Percentiles rank a stretch among this genome's conserved stretches.
Evolutionary conservation across 2,797 vertebrate genomes (phyloP).

Genomic region (Muscicapa comitata): DNA sequence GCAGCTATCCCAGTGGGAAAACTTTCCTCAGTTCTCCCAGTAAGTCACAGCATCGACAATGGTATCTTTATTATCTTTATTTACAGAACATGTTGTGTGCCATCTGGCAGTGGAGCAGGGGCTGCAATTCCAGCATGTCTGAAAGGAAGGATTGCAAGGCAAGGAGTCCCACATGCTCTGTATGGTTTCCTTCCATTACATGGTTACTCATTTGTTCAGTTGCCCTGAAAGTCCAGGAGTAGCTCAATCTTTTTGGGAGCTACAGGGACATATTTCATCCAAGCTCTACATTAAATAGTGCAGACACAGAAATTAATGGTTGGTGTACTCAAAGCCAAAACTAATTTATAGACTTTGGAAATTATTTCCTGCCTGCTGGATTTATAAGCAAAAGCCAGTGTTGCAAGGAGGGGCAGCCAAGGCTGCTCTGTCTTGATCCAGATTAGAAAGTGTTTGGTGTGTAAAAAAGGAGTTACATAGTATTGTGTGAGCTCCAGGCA

Average conservation of each 20-base stretch:
- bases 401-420: constrained; percentile 8
- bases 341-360: constrained; percentile 34
- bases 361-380: constrained; percentile 49
- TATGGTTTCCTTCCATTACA: background rate
- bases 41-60: background rate
- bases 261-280: background rate
- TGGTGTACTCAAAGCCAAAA: constrained; percentile 18
- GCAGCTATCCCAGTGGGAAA: background rate
- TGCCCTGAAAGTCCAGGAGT: background rate
- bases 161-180: background rate
- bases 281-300: background rate
- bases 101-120: background rate
- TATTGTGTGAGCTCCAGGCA: background rate
- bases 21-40: background rate
- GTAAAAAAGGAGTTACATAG: background rate
- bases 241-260: constrained; percentile 19
- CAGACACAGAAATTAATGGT: constrained; percentile 1
- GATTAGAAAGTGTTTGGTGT: background rate
- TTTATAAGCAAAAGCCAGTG: constrained; percentile 16
- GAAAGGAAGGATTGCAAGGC: background rate
- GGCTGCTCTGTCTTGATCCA: background rate
- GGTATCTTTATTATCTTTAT: constrained; percentile 19
- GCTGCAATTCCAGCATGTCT: background rate
- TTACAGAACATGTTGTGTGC: background rate
- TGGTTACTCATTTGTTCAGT: background rate